Evolutionary conservation across 2,888 invertebrate species (phyloP), one percentile per base, ranked within the genome.

Genomic region (Tachina grossa): DNA sequence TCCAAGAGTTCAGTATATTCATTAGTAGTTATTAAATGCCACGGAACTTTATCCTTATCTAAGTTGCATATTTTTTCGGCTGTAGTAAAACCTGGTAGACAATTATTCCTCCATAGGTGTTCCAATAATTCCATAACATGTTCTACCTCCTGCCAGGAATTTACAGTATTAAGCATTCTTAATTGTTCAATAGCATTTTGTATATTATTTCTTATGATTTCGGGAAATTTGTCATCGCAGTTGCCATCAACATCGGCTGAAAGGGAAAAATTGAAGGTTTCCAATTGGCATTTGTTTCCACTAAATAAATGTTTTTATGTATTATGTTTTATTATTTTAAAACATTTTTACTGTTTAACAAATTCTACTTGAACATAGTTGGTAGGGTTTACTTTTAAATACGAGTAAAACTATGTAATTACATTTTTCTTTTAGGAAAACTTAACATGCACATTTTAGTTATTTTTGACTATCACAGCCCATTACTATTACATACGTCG

Each of bases 51-150:
- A 59, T 89, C 90, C 14, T 88, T 86, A 91, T 96, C 96, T 1
- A 94, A 86, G 51, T 93, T 93, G 13, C 92, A 89, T n/a, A 96
- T 91, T 90, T 95, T 95, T 90, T 96, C 95, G 19, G 95, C 94
- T 0, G 96, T 96, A 45, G 95, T 89, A 22, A 89, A 90, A 10
- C 92, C 93, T 5, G 94, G 94, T 72, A 93, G 88, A 61, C 91
- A 89, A 51, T 90, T 87, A 6, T 66, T 76, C 10, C 88, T 55
- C 19, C 91, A 81, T 8, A 94, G 76, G 13, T 90, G 81, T 22
- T 89, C 87, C 61, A 94, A 87, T 47, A 89, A 87, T 4, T 76
- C 68, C 74, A 92, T 88, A 66, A 93, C 90, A 22, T 85, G 86
- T 3, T 89, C 87, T 10, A 92, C 90, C 87, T 93, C 92, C 41